Evolutionary conservation across 1,140 invertebrate genomes (phyloP).

Genomic region (Liolophura sinensis): DNA sequence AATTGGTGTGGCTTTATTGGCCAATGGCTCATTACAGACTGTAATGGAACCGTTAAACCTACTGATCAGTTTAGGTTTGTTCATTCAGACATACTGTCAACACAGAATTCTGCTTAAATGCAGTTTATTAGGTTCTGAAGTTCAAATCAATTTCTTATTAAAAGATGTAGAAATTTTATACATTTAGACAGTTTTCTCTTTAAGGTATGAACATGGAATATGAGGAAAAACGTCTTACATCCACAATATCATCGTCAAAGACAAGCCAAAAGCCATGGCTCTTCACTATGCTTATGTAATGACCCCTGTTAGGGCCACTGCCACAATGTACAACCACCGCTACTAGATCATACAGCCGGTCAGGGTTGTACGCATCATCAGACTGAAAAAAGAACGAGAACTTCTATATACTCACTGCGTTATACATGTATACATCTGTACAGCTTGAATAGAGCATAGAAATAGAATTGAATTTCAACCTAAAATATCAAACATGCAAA

Average conservation of each 20-base stretch:
- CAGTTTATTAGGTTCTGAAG: too few species aligned
- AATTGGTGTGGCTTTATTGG: too few species aligned
- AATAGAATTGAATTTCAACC: too few species aligned
- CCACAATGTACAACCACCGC: slow-evolving; percentile 99
- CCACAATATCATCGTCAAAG: slow-evolving; percentile 99
- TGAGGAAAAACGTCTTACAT: slow-evolving; percentile 74
- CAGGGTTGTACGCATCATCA: slow-evolving; percentile 96
- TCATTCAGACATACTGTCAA: too few species aligned
- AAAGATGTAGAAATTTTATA: not conserved
- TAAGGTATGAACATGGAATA: not conserved
- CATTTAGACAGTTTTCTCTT: not conserved
- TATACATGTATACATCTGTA: too few species aligned
- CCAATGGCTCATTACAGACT: too few species aligned
- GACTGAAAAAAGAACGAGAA: slow-evolving; percentile 69
- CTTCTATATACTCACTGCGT: too few species aligned
- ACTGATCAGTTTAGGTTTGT: too few species aligned
- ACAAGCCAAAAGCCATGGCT: slow-evolving; percentile 98
- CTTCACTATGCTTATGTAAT: slow-evolving; percentile 99
- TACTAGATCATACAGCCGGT: slow-evolving; percentile 96
- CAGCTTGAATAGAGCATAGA: too few species aligned
- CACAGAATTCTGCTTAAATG: too few species aligned
- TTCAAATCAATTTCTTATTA: not conserved
- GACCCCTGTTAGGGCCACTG: slow-evolving; percentile 96
- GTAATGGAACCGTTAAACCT: too few species aligned
- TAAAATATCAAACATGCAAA: too few species aligned